Evolutionary conservation across 2,797 vertebrate genomes (phyloP).

Genomic region (Buceros bicornis): DNA sequence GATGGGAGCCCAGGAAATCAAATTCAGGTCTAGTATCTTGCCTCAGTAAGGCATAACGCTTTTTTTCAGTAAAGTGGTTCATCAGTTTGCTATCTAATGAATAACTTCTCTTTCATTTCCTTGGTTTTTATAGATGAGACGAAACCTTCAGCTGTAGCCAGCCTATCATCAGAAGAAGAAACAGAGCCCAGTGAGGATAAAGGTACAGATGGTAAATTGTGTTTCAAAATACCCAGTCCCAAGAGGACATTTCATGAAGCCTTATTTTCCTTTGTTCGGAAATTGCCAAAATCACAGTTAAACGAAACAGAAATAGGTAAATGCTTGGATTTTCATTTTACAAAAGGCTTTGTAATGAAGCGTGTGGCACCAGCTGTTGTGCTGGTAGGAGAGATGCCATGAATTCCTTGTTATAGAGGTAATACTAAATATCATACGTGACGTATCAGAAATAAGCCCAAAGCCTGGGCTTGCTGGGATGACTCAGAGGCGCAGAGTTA

Average conservation of each 20-base stretch:
- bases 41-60: background rate
- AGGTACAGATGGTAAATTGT: constrained; percentile 69
- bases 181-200: constrained; percentile 64
- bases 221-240: constrained; percentile 6
- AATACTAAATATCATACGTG: constrained; percentile 10
- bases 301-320: constrained; percentile 27
- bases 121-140: constrained; percentile 62
- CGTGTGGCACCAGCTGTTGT: background rate
- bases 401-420: constrained; percentile 18
- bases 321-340: constrained; percentile 39
- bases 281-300: constrained; percentile 26
- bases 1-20: constrained; percentile 7
- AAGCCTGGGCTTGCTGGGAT: background rate
- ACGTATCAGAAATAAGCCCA: background rate
- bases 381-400: background rate
- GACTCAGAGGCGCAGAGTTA: background rate
- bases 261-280: constrained; percentile 21
- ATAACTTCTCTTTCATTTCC: constrained; percentile 48
- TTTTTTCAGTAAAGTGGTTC: background rate
- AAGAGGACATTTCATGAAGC: background rate
- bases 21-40: background rate
- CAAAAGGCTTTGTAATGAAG: constrained; percentile 22
- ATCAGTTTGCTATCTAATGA: constrained; percentile 11
- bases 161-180: constrained; percentile 50
- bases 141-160: constrained; percentile 23